A percentile compares a stretch with the other conserved stretches of the same genome.
These are phyloP conservation scores for Pelvicachromis taeniatus DNA, from an alignment of 2,113 vertebrate genomes.

Conservation along the genomic window DNA sequence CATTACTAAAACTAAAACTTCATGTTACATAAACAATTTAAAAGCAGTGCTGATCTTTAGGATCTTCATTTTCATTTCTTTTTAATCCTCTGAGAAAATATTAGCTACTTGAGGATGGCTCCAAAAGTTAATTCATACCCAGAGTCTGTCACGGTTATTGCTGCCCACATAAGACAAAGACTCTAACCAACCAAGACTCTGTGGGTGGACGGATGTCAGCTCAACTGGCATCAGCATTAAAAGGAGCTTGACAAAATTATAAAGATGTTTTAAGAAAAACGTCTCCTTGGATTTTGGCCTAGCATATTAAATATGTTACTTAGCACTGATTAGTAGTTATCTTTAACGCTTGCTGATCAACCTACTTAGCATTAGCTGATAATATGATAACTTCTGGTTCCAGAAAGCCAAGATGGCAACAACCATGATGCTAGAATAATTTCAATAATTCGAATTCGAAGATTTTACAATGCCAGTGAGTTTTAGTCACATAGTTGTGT, in stretches of 20 bases:
- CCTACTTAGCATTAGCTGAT: background rate
- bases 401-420: background rate
- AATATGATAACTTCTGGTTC: background rate
- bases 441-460: background rate
- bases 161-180: background rate
- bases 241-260: background rate
- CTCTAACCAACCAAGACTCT: background rate
- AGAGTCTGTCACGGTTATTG: background rate
- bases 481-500: background rate
- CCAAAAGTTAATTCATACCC: background rate
- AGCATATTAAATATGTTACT: background rate
- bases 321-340: background rate
- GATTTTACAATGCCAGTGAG: background rate
- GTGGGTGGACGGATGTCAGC: background rate
- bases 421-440: background rate
- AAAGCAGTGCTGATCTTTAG: background rate
- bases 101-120: background rate
- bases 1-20: background rate
- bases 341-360: background rate
- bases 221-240: background rate
- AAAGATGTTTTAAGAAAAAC: background rate
- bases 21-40: background rate
- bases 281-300: background rate
- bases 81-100: background rate
- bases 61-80: background rate